phyloP scores from a whole-genome alignment of 2,113 vertebrate species.

The Sinosuthora webbiana region DNA sequence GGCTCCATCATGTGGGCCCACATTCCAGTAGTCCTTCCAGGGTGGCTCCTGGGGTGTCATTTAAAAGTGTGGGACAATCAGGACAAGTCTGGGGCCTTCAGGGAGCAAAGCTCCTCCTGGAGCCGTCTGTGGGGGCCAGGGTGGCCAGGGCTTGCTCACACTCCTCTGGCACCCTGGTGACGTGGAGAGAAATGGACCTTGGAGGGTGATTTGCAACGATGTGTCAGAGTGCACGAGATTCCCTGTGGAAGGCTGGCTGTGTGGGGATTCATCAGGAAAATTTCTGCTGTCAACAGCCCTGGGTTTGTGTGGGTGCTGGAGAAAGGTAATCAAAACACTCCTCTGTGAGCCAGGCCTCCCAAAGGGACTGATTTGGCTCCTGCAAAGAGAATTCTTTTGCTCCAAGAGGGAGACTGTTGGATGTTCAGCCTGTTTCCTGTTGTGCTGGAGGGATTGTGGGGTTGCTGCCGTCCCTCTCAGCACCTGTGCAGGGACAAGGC shows the following conservation, averaged over 20 bases:
- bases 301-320: background rate
- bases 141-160: background rate
- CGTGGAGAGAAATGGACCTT: background rate
- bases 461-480: background rate
- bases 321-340: background rate
- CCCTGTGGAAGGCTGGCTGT: background rate
- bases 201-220: background rate
- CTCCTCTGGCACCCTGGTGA: background rate
- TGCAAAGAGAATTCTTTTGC: background rate
- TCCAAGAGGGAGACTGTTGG: background rate
- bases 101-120: background rate
- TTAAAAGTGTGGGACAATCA: background rate
- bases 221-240: background rate
- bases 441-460: background rate
- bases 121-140: rapidly evolving
- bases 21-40: rapidly evolving
- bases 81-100: background rate
- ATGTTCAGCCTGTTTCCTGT: background rate
- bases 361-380: background rate
- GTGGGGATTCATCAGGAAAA: background rate
- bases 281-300: rapidly evolving
- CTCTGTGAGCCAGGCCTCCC: background rate
- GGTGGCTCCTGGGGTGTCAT: rapidly evolving
- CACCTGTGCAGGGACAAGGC: background rate
- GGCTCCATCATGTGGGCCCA: background rate